Conservation (phyloP, 2,113 vertebrate species). For the Syngnathus typhle region DNA sequence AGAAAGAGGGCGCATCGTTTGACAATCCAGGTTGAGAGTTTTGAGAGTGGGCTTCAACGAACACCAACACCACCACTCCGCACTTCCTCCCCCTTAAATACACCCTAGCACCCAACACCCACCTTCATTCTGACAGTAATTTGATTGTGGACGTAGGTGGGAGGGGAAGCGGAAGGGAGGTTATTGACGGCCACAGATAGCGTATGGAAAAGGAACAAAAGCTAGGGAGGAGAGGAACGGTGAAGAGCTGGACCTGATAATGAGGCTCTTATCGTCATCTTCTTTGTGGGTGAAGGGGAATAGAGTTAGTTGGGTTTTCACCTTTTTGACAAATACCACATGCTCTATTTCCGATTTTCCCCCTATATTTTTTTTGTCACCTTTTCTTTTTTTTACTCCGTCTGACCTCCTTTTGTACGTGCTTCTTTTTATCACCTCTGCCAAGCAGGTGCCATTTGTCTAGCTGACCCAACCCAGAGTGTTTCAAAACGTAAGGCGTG, state of each 20-base stretch:
- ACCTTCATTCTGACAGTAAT: slow-evolving; percentile 30
- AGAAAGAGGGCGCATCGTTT: slow-evolving; percentile 4
- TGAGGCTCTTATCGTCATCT: slow-evolving; percentile 34
- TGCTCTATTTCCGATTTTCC: slow-evolving; percentile 12
- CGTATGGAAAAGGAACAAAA: slow-evolving; percentile 36
- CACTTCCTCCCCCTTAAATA: not conserved
- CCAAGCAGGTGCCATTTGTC: not conserved
- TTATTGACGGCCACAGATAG: slow-evolving; percentile 39
- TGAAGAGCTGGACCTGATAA: slow-evolving; percentile 33
- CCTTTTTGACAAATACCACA: slow-evolving; percentile 14
- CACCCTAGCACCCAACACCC: not conserved
- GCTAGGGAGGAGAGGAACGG: slow-evolving; percentile 31
- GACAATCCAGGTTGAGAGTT: slow-evolving; percentile 14
- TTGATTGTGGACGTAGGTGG: slow-evolving; percentile 27
- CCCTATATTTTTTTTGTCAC: not conserved
- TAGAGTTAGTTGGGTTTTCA: slow-evolving; percentile 11
- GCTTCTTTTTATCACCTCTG: slow-evolving; percentile 5
- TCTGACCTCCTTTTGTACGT: not conserved
- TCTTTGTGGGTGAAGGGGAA: slow-evolving; percentile 20
- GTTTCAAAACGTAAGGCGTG: not conserved
- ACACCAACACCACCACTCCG: slow-evolving; percentile 1
- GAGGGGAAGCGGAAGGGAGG: slow-evolving; percentile 5
- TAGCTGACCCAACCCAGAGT: not conserved
- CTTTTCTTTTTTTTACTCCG: slow-evolving; percentile 3
- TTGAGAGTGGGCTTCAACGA: slow-evolving; percentile 18